Evolutionary conservation across 1,140 invertebrate genomes (phyloP), one percentile per base, ranked within the genome.

Genomic region (Matsumurasca onukii): DNA sequence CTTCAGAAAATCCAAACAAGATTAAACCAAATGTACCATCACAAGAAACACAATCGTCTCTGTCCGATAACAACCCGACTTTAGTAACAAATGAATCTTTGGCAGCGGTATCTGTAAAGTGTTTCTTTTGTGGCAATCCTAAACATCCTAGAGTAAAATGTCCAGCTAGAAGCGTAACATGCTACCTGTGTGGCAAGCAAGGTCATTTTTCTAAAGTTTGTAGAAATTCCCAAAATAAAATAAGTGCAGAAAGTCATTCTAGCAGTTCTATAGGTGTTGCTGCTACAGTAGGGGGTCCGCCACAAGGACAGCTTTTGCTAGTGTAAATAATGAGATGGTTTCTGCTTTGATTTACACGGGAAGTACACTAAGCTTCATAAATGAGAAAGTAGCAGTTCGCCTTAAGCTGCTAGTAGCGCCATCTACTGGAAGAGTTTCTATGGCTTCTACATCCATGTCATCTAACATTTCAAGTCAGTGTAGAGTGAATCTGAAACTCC

Each of bases 401-500:
- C 12, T 52, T 52, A 17, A 22, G 12, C 20, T 15, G 22, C 49
- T 12, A 12, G 22, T 12, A 3, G 5, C 22, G 5, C 12, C 90
- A 24, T 92, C 78, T 69, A 89, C 85, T 2, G 83, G 84, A 72
- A 92, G 89, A 77, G 88, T 77, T 73, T 25, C 55, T 59, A 15
- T 25, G 29, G 9, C 29, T n/a, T n/a, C n/a, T n/a, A n/a, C n/a
- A 59, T 12, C 5, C 2, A 3, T 29, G 3, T 25, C 5, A 15
- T 59, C 24, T 25, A 12, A 27, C 15, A 59, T 25, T 17, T 20
- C 55, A 27, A 20, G 17, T 25, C 15, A 27, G 55, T 5, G 22
- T 22, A 27, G 22, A 20, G 12, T 15, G 3, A 22, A 15, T 52
- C 12, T 20, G 12, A 20, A 3, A 5, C 5, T 52, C 3, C 12